Percentiles rank a stretch among this genome's conserved stretches.
These are phyloP conservation scores for Himantopus leucocephalus DNA, from an alignment of 2,113 vertebrate species.

Conservation along the genomic window DNA sequence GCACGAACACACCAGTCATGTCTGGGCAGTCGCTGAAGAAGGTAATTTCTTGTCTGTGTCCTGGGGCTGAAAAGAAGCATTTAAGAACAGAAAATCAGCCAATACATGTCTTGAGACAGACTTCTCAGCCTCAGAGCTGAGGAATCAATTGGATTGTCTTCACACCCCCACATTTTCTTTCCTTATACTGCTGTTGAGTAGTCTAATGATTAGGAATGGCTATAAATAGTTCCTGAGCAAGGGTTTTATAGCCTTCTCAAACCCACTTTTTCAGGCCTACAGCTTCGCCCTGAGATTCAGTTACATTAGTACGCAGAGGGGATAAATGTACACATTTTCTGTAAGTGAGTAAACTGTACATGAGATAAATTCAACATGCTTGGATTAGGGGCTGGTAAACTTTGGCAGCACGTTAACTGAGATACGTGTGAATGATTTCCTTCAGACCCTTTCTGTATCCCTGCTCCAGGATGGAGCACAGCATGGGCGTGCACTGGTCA, in stretches of 20 bases:
- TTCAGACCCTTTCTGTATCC: neutral
- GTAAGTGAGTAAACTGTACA: neutral
- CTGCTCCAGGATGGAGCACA: neutral
- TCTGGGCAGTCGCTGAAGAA: neutral
- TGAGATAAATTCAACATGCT: neutral
- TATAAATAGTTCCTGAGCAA: neutral
- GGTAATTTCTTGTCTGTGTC: neutral
- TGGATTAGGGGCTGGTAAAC: neutral
- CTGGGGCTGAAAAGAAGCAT: neutral
- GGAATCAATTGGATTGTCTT: neutral
- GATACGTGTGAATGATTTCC: rapidly evolving
- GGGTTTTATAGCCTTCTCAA: neutral
- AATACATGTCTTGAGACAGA: neutral
- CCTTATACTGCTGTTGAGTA: neutral
- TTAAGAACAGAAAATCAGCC: neutral
- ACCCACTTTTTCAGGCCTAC: neutral
- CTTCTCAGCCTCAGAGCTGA: neutral
- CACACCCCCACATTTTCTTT: neutral
- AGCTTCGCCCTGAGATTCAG: neutral
- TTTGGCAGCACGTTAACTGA: neutral
- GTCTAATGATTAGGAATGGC: neutral
- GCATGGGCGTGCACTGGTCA: neutral
- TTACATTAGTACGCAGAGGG: neutral
- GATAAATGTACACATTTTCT: neutral
- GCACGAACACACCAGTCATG: neutral